Conservation (phyloP, 2,888 invertebrate species). For the Ypsolopha sequella region DNA sequence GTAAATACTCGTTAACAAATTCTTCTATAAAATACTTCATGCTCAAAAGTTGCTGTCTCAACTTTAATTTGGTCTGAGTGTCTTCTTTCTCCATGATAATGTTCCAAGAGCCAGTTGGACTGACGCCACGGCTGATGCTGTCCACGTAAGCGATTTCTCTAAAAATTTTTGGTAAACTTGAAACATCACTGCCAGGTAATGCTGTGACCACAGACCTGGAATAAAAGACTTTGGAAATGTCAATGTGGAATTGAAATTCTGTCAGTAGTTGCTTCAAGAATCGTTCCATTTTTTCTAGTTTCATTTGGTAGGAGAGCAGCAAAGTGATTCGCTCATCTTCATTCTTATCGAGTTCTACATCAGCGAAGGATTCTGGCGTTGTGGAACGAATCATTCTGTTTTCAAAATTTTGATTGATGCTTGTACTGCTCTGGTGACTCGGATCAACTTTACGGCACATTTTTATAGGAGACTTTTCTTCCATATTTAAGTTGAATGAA, state of each 20-base stretch:
- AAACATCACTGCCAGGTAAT: constrained; percentile 23
- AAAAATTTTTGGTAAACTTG: constrained; percentile 23
- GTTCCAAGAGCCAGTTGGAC: constrained; percentile 44
- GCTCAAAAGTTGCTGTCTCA: constrained; percentile 37
- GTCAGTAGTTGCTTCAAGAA: constrained; percentile 39
- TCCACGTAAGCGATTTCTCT: constrained; percentile 26
- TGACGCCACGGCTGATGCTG: constrained; percentile 22
- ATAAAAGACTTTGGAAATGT: constrained; percentile 51
- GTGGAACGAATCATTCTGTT: constrained; percentile 26
- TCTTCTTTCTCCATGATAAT: constrained; percentile 48
- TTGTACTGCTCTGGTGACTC: constrained; percentile 10
- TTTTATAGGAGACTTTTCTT: constrained; percentile 26
- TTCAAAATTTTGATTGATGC: constrained; percentile 14
- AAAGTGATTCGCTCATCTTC: constrained; percentile 41
- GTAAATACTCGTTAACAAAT: constrained; percentile 32
- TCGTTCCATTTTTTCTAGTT: constrained; percentile 41
- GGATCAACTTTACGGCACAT: constrained; percentile 48
- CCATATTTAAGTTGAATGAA: constrained; percentile 24
- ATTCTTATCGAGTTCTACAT: constrained; percentile 45
- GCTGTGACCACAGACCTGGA: constrained; percentile 29
- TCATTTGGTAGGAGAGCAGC: constrained; percentile 39
- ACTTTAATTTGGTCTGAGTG: constrained; percentile 28
- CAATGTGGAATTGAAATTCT: constrained; percentile 55
- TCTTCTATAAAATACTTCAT: constrained; percentile 39
- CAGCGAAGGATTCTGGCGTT: constrained; percentile 49